Conservation (phyloP, 2,113 vertebrate species). For the Colistium nudipinnis region DNA sequence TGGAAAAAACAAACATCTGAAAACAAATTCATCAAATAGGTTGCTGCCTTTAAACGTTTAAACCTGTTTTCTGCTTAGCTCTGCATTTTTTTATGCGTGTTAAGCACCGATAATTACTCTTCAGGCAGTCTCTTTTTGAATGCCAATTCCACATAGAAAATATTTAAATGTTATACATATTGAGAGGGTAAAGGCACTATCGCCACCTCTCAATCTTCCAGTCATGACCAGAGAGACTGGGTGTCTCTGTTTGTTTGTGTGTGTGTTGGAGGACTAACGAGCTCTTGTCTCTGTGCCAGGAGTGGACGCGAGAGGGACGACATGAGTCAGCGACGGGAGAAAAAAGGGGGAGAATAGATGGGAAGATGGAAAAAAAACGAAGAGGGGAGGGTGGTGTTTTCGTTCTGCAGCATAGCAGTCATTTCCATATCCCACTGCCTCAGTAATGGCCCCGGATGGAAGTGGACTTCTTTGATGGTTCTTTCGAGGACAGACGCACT, state of each 20-base stretch:
- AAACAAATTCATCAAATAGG: background rate
- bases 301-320: constrained; percentile 18
- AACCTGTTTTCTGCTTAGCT: too few species aligned
- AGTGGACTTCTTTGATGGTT: constrained; percentile 59
- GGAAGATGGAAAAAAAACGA: constrained; percentile 18
- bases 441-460: constrained; percentile 36
- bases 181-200: background rate
- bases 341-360: constrained; percentile 1
- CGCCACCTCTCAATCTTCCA: constrained; percentile 1
- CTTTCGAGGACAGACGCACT: constrained; percentile 21
- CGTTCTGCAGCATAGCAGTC: constrained; percentile 34
- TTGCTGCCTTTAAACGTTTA: too few species aligned
- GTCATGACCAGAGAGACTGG: background rate
- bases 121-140: too few species aligned
- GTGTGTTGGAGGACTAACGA: constrained; percentile 10
- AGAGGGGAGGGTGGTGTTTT: constrained; percentile 50
- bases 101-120: too few species aligned
- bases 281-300: constrained; percentile 25
- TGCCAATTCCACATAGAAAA: too few species aligned
- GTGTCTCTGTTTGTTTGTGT: background rate
- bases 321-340: constrained; percentile 31
- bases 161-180: too few species aligned
- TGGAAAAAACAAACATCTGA: background rate
- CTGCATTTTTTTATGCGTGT: too few species aligned
- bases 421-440: constrained; percentile 32